These are phyloP conservation scores for Hozukius guyotensis DNA, from an alignment of 2,797 vertebrate genomes.

Conservation along the genomic window DNA sequence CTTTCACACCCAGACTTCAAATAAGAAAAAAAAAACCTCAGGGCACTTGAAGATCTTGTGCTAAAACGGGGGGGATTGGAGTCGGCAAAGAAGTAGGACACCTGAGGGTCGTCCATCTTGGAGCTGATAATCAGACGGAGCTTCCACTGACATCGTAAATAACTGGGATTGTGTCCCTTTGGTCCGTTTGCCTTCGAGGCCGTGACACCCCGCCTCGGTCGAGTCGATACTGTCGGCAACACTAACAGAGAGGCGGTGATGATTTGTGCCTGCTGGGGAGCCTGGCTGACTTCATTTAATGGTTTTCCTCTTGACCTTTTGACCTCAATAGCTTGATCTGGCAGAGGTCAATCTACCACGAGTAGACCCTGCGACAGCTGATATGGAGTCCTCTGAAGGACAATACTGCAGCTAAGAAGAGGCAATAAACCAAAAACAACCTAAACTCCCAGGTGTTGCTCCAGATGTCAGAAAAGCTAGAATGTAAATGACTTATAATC, in stretches of 20 bases:
- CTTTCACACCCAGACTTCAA: slow-evolving; percentile 32
- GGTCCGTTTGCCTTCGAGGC: not conserved
- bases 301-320: slow-evolving; percentile 3
- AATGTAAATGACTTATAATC: too few relatives aligned
- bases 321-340: not conserved
- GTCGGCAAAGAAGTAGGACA: not conserved
- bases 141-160: slow-evolving; percentile 25
- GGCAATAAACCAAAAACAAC: not conserved
- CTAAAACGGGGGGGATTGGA: not conserved
- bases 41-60: not conserved
- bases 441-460: not conserved
- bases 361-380: not conserved
- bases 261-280: slow-evolving; percentile 25
- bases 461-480: not conserved
- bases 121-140: slow-evolving; percentile 13
- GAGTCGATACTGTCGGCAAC: not conserved
- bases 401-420: not conserved
- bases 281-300: slow-evolving; percentile 18
- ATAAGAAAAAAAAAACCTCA: not conserved
- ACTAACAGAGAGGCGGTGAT: not conserved
- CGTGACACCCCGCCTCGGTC: not conserved
- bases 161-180: slow-evolving; percentile 8
- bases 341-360: not conserved
- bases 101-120: not conserved
- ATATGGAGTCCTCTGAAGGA: not conserved